phyloP scores from a whole-genome alignment of 2,888 invertebrate genomes.

The Scaptomyza caliginosa region DNA sequence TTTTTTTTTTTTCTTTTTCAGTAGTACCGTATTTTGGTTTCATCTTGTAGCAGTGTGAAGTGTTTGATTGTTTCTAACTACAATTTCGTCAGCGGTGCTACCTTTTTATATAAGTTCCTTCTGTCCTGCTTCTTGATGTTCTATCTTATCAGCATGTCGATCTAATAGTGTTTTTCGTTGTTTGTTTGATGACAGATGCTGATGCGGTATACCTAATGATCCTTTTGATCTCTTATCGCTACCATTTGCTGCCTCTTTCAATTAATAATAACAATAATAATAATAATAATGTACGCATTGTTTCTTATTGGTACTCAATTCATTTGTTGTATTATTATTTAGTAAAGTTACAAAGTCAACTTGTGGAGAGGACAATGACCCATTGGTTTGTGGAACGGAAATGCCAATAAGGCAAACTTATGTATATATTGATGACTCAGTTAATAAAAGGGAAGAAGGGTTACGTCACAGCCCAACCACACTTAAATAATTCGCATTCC shows the following conservation, averaged over 20 bases:
- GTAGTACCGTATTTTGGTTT: slow-evolving; percentile 16
- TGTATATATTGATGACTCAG: slow-evolving; percentile 34
- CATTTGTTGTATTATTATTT: too few relatives aligned
- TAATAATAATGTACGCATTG: too few relatives aligned
- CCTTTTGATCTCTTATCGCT: slow-evolving; percentile 16
- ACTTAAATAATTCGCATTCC: slow-evolving; percentile 12
- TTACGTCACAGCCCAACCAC: slow-evolving; percentile 15
- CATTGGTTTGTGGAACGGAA: slow-evolving; percentile 37
- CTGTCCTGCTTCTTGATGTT: too few relatives aligned
- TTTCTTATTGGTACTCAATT: too few relatives aligned
- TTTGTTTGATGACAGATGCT: not conserved
- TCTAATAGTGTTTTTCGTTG: slow-evolving; percentile 4
- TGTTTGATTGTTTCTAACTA: not conserved
- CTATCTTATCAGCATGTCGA: slow-evolving; percentile 12
- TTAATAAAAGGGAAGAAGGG: not conserved
- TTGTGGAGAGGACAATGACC: slow-evolving; percentile 4
- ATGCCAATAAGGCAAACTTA: slow-evolving; percentile 24
- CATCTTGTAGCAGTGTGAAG: slow-evolving; percentile 20
- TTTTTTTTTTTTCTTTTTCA: not conserved
- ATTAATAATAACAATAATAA: too few relatives aligned
- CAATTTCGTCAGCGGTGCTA: not conserved
- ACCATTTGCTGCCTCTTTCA: not conserved
- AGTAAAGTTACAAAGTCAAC: too few relatives aligned
- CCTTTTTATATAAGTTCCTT: too few relatives aligned
- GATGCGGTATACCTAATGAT: slow-evolving; percentile 10